Conservation (phyloP, 2,113 vertebrate genomes). For the Larimichthys polyactis region DNA sequence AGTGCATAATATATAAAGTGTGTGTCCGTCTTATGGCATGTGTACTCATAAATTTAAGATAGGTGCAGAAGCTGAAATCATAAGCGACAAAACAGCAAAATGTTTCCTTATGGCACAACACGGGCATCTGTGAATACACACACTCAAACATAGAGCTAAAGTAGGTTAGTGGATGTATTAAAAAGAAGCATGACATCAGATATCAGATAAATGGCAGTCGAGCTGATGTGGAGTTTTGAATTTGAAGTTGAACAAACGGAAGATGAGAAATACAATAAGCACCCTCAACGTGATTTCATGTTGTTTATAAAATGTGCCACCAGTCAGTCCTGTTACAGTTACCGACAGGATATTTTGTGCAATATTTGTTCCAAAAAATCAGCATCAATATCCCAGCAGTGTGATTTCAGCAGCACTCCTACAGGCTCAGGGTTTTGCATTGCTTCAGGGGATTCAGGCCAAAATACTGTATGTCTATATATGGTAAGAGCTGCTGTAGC, state of each 20-base stretch:
- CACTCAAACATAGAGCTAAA: neutral
- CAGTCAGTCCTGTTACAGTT: slow-evolving; percentile 6
- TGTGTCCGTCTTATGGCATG: slow-evolving; percentile 14
- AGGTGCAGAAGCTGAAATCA: neutral
- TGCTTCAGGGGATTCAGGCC: slow-evolving; percentile 30
- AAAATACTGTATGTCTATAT: slow-evolving; percentile 40
- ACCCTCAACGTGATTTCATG: neutral
- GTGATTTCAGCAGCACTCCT: slow-evolving; percentile 18
- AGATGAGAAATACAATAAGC: neutral
- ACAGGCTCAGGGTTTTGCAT: slow-evolving; percentile 27
- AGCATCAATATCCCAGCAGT: slow-evolving; percentile 10
- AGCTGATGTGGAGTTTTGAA: neutral
- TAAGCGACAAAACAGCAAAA: neutral
- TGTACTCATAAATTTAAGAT: slow-evolving; percentile 28
- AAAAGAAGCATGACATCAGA: neutral
- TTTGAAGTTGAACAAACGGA: neutral
- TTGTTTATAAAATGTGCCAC: slow-evolving; percentile 1
- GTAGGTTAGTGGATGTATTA: neutral
- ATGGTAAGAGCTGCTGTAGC: slow-evolving; percentile 50
- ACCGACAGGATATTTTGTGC: slow-evolving; percentile 11
- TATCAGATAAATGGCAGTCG: neutral
- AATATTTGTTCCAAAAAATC: slow-evolving; percentile 4
- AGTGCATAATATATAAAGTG: slow-evolving; percentile 18
- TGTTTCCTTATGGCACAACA: slow-evolving; percentile 8
- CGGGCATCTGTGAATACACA: neutral